Evolutionary conservation across 2,888 invertebrate species (phyloP), one percentile per base, ranked within the genome.

Genomic region (Spilosoma lubricipeda): DNA sequence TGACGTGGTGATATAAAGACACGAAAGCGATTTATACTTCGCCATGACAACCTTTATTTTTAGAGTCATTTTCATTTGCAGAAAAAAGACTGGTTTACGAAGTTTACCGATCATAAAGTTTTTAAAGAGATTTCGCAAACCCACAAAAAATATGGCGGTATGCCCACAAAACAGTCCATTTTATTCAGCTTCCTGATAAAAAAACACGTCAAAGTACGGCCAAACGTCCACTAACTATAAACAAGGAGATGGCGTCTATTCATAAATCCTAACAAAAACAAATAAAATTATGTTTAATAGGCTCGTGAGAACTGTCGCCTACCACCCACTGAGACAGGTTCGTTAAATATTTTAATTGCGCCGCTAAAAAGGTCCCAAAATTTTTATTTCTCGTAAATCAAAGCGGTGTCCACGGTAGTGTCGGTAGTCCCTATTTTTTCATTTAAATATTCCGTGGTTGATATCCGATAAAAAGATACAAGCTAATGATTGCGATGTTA

Each of bases 281-380:
- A 94, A 94, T 93, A 93, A 93, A 95, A 95, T 94, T 92, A 94
- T 94, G 90, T 93, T 94, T 95, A 95, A 95, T 95, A 93, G 94
- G 89, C 90, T 93, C 92, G 95, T 95, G 95, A 95, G 95, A 95
- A 95, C 92, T 95, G 95, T 95, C 95, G 93, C 92, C 92, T 90
- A 92, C 95, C 95, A 95, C 95, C 95, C 95, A 95, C 95, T 93
- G 95, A 78, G 95, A 88, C 88, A 84, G 87, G 88, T 91, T 93
- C 92, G 92, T 94, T 93, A 94, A 93, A 93, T 93, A 95, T 95
- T 95, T 95, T 95, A 95, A 95, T 95, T 95, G 94, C 90, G 89
- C 89, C 92, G 93, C 94, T 93, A 93, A 94, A 94, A 94, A 91
- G 91, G 90, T 88, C 92, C 93, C 85, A 91, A 85, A 89, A 80